Evolutionary conservation across 2,797 vertebrate genomes (phyloP).

Genomic region (Pangasius krempfi): DNA sequence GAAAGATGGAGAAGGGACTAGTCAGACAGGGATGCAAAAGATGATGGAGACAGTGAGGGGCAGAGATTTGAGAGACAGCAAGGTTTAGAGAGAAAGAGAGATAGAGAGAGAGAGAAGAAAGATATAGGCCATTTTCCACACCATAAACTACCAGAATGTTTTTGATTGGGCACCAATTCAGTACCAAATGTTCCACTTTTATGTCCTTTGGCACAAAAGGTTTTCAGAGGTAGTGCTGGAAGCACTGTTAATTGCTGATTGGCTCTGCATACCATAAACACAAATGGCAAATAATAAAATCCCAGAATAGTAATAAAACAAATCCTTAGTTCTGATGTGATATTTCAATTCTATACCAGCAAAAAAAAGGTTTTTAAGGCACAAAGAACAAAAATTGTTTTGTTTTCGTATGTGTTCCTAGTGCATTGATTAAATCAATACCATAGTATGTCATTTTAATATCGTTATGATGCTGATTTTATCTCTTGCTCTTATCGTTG

Average conservation of each 20-base stretch:
- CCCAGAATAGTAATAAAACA: not conserved
- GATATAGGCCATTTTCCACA: not conserved
- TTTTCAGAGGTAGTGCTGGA: not conserved
- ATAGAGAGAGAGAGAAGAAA: not conserved
- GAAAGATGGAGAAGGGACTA: conserved; percentile 25
- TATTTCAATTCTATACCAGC: not conserved
- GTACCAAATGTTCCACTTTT: conserved; percentile 25
- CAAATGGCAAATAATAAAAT: not conserved
- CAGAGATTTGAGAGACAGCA: not conserved
- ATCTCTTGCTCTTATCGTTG: no score
- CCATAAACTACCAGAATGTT: conserved; percentile 1
- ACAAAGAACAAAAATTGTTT: not conserved
- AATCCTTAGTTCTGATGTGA: not conserved
- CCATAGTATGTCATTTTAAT: not conserved
- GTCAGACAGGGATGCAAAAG: conserved; percentile 5
- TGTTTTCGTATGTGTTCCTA: not conserved
- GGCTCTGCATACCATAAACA: conserved; percentile 6
- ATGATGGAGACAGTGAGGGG: not conserved
- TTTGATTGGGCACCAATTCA: not conserved
- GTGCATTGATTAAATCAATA: not conserved
- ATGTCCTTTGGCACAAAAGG: not conserved
- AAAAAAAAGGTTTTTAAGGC: not conserved
- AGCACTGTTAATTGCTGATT: not conserved
- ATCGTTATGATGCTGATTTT: not conserved
- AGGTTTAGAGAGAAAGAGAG: not conserved